Evolutionary conservation across 1,140 invertebrate species (phyloP).

Genomic region (Pantala flavescens): DNA sequence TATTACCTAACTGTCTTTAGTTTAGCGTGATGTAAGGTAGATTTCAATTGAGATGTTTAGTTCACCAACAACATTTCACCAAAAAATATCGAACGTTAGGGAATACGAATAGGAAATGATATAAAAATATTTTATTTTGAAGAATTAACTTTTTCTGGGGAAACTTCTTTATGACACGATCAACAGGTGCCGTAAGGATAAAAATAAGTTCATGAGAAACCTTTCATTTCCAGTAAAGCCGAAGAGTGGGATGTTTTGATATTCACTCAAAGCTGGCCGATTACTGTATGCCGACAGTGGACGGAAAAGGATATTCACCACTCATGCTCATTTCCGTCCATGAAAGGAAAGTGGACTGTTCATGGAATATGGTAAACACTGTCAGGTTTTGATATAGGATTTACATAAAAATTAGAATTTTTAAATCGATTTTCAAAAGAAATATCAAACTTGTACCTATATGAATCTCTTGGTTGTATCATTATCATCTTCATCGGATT

Average conservation of each 20-base stretch:
- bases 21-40: too few species aligned
- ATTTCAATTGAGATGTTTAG: too few species aligned
- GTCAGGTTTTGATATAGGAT: neutral
- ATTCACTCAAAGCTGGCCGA: conserved; percentile 72
- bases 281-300: conserved; percentile 62
- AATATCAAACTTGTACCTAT: neutral
- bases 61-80: too few species aligned
- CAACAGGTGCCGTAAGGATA: too few species aligned
- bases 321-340: conserved; percentile 49
- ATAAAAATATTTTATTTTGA: too few species aligned
- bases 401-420: neutral
- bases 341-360: conserved; percentile 57
- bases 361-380: conserved; percentile 58
- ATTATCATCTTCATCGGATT: neutral
- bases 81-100: too few species aligned
- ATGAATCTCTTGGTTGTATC: neutral
- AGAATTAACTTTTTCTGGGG: too few species aligned
- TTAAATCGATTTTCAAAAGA: neutral
- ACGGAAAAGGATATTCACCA: conserved; percentile 44
- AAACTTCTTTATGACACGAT: too few species aligned
- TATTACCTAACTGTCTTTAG: too few species aligned
- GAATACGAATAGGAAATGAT: too few species aligned
- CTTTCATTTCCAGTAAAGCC: conserved; percentile 10
- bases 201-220: neutral
- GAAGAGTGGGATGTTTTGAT: conserved; percentile 60